These are phyloP conservation scores for Oncorhynchus mykiss DNA, from an alignment of 2,113 vertebrate species.

Conservation along the genomic window DNA sequence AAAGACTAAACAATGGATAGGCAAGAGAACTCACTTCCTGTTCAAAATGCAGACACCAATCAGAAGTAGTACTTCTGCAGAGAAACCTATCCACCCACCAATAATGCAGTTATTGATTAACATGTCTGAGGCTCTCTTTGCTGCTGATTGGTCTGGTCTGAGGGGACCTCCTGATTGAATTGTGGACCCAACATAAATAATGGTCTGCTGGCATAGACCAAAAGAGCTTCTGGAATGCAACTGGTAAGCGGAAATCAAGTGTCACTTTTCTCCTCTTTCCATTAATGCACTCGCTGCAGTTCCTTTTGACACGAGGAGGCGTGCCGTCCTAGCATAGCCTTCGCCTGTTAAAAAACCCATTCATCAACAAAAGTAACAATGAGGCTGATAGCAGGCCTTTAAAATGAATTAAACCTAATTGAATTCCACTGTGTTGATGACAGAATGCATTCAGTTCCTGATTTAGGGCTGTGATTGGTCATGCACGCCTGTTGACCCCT, in stretches of 20 bases:
- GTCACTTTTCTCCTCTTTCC: constrained; percentile 19
- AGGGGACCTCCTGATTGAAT: constrained; percentile 36
- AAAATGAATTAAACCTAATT: constrained; percentile 48
- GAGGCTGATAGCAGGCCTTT: constrained; percentile 21
- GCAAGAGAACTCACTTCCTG: constrained; percentile 1
- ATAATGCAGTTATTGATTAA: constrained; percentile 53
- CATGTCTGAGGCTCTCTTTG: constrained; percentile 38
- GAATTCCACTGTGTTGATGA: constrained; percentile 49
- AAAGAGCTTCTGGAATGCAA: constrained; percentile 14
- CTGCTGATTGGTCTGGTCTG: constrained; percentile 42
- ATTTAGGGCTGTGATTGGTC: constrained; percentile 65
- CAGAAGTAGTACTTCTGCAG: constrained; percentile 38
- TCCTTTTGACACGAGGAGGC: neutral
- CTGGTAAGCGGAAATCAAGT: constrained; percentile 15
- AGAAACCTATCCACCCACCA: constrained; percentile 14
- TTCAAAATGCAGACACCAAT: neutral
- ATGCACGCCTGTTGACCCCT: constrained; percentile 53
- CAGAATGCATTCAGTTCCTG: constrained; percentile 51
- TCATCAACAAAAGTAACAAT: constrained; percentile 50
- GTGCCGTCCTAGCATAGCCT: too few species aligned
- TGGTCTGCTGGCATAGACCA: constrained; percentile 6
- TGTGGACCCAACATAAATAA: constrained; percentile 38
- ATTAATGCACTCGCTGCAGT: constrained; percentile 26
- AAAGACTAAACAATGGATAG: neutral
- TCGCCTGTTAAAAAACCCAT: constrained; percentile 36